Evolutionary conservation across 2,113 vertebrate species (phyloP).

Genomic region (Clinocottus analis): DNA sequence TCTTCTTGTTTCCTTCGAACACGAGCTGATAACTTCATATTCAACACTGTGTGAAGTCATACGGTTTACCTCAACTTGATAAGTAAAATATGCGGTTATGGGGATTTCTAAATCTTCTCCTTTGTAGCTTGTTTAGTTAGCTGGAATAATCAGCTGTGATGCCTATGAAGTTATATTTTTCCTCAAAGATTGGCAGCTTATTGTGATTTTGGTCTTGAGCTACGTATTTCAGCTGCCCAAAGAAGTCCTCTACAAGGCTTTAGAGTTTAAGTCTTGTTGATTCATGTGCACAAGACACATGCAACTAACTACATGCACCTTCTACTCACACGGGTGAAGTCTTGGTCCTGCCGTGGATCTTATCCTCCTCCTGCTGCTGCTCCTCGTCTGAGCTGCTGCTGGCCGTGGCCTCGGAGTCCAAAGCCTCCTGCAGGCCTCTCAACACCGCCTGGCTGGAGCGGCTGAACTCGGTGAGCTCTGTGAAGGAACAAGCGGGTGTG

Average conservation of each 20-base stretch:
- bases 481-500: slow-evolving; percentile 57
- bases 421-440: slow-evolving; percentile 82
- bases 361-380: slow-evolving; percentile 56
- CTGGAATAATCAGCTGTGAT: slow-evolving; percentile 26
- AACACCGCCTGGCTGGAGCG: slow-evolving; percentile 82
- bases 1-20: background rate
- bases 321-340: slow-evolving; percentile 85
- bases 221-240: background rate
- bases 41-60: background rate
- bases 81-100: background rate
- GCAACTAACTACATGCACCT: background rate
- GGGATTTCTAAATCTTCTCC: slow-evolving; percentile 12
- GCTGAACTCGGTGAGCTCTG: slow-evolving; percentile 85
- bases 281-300: background rate
- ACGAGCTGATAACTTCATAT: background rate
- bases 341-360: slow-evolving; percentile 69
- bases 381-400: slow-evolving; percentile 97
- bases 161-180: background rate
- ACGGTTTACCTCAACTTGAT: background rate
- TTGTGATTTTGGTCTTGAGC: background rate
- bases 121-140: slow-evolving; percentile 34
- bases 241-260: background rate
- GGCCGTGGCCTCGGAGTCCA: slow-evolving; percentile 94
- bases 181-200: background rate
- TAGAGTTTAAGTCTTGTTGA: background rate